Evolutionary conservation across 2,113 vertebrate species (phyloP).

Genomic region (Ctenomys sociabilis): DNA sequence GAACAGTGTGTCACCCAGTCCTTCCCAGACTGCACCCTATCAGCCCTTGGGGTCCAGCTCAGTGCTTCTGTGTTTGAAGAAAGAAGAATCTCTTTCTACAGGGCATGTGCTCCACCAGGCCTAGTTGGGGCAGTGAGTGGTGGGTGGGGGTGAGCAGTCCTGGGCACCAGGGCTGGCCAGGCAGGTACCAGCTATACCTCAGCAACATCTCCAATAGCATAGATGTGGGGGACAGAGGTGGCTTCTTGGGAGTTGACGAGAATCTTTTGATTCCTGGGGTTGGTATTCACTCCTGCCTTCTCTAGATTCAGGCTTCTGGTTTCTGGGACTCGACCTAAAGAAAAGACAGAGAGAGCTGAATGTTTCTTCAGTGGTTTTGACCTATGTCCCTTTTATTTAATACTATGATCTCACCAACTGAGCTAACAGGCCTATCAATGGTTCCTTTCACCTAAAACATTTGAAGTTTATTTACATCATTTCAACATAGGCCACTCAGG

Average conservation of each 20-base stretch:
- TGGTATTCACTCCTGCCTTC: conserved; percentile 87
- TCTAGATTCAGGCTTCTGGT: conserved; percentile 89
- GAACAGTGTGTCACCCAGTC: not conserved
- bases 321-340: conserved; percentile 92
- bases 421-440: not conserved
- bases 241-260: conserved; percentile 89
- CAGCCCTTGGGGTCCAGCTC: not conserved
- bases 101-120: not conserved
- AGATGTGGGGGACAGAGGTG: conserved; percentile 93
- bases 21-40: not conserved
- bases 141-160: not conserved
- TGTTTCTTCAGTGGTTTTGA: not conserved
- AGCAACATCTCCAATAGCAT: conserved; percentile 93
- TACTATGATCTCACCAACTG: not conserved
- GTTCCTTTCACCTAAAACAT: not conserved
- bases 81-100: not conserved
- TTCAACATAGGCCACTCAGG: not conserved
- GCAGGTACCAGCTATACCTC: conserved; percentile 85
- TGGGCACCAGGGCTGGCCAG: too few relatives aligned
- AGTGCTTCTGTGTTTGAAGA: not conserved
- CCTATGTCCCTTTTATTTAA: not conserved
- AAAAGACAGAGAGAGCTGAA: not conserved
- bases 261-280: conserved; percentile 91
- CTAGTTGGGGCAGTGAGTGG: too few relatives aligned
- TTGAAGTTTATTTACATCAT: not conserved